Base-by-base conservation (phyloP, 2,888 invertebrate species). In the Cephus spinipes region DNA sequence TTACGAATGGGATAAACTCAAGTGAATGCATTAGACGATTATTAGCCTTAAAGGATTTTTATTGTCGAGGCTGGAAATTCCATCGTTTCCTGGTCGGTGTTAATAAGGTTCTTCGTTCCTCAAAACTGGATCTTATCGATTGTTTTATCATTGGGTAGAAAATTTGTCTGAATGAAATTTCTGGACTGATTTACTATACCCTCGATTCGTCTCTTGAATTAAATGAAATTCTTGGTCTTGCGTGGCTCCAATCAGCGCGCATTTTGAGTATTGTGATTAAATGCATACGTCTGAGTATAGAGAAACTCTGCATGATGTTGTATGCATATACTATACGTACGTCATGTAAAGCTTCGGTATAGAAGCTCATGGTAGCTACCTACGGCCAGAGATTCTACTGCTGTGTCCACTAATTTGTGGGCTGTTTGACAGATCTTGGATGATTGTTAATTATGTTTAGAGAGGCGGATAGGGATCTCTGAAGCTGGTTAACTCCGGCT, bases 371-470 rank as follows among this genome's bases (percentile, higher is more conserved):
- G 23, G 55, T 55, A 23, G 9, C 23, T 15, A 55, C 9, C 1
- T 23, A 71, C 12, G 69, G 0, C 79, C 69, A 32, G 75, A 77
- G 81, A 81, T 81, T 80, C 78, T 82, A 75, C 76, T 78, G 78
- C 82, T 86, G 83, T 86, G 88, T 88, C 87, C 87, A 89, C 88
- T 89, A 88, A 90, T 90, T 90, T 90, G 89, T 83, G 86, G 88
- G 79, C 85, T 87, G 88, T 90, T 90, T 90, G 90, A 89, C 88
- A 85, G 88, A 89, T 90, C 88, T 88, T 88, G 87, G 87, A 85
- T 88, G 88, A 90, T 90, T 90, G 90, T 90, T 90, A 90, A 90
- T 90, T 88, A 89, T 87, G 89, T 89, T 90, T 88, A 87, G 84
- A 85, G 85, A 89, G 84, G 81, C 80, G 82, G 81, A 68, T 68